phyloP scores from a whole-genome alignment of 2,888 invertebrate species.

The Antitype chi region DNA sequence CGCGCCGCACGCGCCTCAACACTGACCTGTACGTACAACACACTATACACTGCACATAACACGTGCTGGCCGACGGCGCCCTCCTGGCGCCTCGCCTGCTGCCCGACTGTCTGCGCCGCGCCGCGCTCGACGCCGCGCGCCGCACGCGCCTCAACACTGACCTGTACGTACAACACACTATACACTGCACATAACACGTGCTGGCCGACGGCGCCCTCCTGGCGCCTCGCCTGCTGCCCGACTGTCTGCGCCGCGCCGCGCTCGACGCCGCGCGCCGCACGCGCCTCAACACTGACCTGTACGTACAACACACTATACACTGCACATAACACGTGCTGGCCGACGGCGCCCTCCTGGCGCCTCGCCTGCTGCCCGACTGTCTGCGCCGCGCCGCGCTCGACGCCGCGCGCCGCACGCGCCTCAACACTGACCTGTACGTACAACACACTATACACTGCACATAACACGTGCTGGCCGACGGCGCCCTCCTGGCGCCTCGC shows the following conservation, averaged over 20 bases:
- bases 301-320: constrained; percentile 73
- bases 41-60: constrained; percentile 13
- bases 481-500: constrained; percentile 79
- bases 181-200: constrained; percentile 73
- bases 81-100: constrained; percentile 90
- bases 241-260: constrained; percentile 93
- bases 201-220: constrained; percentile 71
- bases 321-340: constrained; percentile 61
- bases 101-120: constrained; percentile 91
- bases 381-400: constrained; percentile 94
- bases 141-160: constrained; percentile 69
- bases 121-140: constrained; percentile 90
- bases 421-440: constrained; percentile 67
- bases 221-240: constrained; percentile 79
- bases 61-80: constrained; percentile 59
- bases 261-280: constrained; percentile 79
- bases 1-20: constrained; percentile 66
- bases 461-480: constrained; percentile 66
- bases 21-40: constrained; percentile 69
- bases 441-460: constrained; percentile 72
- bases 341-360: constrained; percentile 80
- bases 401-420: constrained; percentile 66
- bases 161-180: constrained; percentile 67
- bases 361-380: constrained; percentile 69
- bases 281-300: constrained; percentile 67